Conservation (phyloP, 2,888 invertebrate species). For the Acanthococcus lagerstroemiae region DNA sequence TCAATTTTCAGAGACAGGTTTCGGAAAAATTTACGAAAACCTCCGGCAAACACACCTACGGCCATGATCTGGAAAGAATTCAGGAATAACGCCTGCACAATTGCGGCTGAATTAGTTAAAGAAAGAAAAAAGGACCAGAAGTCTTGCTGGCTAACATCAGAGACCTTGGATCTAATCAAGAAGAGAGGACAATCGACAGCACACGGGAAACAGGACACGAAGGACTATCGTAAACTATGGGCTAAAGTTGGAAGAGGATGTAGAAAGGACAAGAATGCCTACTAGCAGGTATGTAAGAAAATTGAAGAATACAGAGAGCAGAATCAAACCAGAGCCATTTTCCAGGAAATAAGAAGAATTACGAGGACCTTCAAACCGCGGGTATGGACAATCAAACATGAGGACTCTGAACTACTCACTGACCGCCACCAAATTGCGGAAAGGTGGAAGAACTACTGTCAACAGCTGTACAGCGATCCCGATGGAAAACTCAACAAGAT, state of each 20-base stretch:
- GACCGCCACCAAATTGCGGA: not conserved
- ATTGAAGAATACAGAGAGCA: no score
- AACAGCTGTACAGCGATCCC: not conserved
- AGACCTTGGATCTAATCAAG: not conserved
- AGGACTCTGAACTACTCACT: no score
- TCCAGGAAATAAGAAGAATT: no score
- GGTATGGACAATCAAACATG: no score
- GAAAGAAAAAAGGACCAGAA: not conserved
- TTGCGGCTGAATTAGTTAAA: not conserved
- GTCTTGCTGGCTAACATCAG: not conserved
- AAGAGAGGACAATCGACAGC: not conserved
- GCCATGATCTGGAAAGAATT: not conserved
- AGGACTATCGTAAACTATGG: not conserved
- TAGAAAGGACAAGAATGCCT: not conserved
- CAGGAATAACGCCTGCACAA: not conserved
- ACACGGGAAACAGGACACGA: not conserved
- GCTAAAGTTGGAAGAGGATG: not conserved
- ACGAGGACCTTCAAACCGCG: no score
- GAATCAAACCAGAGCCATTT: no score
- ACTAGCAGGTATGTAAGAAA: not conserved
- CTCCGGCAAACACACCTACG: not conserved
- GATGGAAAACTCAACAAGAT: not conserved
- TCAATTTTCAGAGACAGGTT: not conserved
- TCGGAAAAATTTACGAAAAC: not conserved
- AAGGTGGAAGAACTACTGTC: not conserved